Conservation (phyloP, 2,113 vertebrate genomes). For the Zosterops borbonicus region DNA sequence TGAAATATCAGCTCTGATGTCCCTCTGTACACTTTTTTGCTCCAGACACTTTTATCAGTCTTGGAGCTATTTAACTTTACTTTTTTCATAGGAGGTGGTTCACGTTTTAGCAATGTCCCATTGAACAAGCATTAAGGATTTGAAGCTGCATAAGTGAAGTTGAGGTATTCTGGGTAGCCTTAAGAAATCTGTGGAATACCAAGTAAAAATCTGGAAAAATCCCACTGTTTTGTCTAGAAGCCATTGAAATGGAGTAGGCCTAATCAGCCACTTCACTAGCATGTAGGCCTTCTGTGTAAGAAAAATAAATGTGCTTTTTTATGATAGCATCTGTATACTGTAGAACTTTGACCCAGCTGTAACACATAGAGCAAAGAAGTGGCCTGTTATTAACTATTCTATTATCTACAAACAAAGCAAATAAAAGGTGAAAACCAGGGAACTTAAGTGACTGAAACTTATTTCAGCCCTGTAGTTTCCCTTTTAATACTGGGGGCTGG, state of each 20-base stretch:
- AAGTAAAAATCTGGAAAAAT: not conserved
- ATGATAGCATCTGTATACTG: not conserved
- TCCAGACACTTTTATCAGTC: not conserved
- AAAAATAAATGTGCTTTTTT: not conserved
- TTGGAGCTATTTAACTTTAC: not conserved
- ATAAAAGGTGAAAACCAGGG: not conserved
- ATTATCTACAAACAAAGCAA: not conserved
- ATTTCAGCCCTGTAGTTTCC: not conserved
- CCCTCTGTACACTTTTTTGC: not conserved
- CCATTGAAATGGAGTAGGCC: not conserved
- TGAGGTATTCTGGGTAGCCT: not conserved
- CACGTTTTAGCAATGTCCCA: not conserved
- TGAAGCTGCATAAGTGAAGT: not conserved
- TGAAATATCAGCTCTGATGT: slow-evolving; percentile 25
- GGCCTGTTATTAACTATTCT: not conserved
- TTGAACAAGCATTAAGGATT: not conserved
- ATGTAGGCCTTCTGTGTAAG: not conserved
- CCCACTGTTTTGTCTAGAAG: not conserved
- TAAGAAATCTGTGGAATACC: not conserved
- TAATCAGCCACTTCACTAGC: not conserved
- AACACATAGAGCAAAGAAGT: not conserved
- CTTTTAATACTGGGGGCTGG: not conserved
- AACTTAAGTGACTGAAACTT: not conserved
- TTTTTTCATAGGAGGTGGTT: not conserved
- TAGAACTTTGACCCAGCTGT: not conserved